Conservation (phyloP, 1,140 invertebrate species). For the Tetramorium parvispinum region DNA sequence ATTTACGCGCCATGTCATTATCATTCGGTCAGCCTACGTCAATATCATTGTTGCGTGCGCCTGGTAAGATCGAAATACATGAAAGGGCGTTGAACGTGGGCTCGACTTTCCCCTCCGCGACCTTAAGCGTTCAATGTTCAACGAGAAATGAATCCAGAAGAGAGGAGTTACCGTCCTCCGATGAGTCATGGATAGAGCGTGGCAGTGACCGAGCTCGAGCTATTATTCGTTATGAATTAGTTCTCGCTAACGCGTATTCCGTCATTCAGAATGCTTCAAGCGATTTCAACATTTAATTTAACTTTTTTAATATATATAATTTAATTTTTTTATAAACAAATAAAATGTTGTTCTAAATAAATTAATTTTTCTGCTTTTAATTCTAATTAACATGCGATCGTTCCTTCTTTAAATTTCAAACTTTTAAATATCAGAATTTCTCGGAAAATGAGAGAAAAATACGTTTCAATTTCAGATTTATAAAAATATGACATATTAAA, state of each 20-base stretch:
- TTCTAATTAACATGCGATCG: background rate
- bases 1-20: background rate
- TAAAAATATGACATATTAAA: background rate
- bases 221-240: constrained; percentile 3
- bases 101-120: constrained; percentile 47
- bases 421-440: background rate
- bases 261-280: background rate
- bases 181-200: constrained; percentile 45
- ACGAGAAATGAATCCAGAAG: constrained; percentile 38
- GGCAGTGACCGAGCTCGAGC: constrained; percentile 49
- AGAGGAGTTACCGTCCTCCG: constrained; percentile 28
- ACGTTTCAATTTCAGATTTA: background rate
- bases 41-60: constrained; percentile 15
- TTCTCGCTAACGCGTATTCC: background rate
- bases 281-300: background rate
- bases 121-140: constrained; percentile 27
- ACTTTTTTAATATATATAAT: background rate
- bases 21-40: background rate
- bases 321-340: constrained; percentile 1
- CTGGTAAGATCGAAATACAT: constrained; percentile 20
- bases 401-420: background rate
- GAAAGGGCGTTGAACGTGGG: constrained; percentile 64
- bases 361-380: background rate
- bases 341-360: background rate
- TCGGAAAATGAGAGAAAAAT: background rate